Conservation (phyloP, 2,888 invertebrate genomes). For the Erynnis tages region DNA sequence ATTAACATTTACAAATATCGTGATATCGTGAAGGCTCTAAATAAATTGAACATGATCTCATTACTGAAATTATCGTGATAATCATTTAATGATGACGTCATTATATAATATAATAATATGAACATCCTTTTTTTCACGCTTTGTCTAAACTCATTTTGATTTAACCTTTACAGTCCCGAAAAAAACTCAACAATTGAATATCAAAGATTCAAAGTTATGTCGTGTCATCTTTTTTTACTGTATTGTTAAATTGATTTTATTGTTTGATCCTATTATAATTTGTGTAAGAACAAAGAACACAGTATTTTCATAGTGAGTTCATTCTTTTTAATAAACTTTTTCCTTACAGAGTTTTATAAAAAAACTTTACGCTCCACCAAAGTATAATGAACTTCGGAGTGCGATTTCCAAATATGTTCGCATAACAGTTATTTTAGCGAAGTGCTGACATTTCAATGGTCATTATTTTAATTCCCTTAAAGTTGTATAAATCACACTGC, state of each 20-base stretch:
- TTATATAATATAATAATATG: neutral
- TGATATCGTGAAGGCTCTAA: conserved; percentile 6
- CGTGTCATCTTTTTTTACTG: neutral
- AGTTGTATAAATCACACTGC: neutral
- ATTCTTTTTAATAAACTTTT: no score
- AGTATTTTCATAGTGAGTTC: no score
- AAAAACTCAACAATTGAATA: conserved; percentile 13
- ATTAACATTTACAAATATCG: conserved; percentile 8
- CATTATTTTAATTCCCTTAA: conserved; percentile 1
- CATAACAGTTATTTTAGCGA: neutral
- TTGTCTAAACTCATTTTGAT: neutral
- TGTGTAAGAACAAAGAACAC: no score
- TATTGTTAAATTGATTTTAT: no score
- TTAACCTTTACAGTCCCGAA: conserved; percentile 12
- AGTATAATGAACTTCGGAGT: no score
- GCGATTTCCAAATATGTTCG: no score
- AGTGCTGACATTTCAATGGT: neutral
- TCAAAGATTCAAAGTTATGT: conserved; percentile 5
- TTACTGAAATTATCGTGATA: conserved; percentile 16
- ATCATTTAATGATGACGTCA: conserved; percentile 7
- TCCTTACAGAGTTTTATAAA: no score
- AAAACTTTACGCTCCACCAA: no score
- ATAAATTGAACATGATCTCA: conserved; percentile 17
- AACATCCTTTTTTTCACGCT: neutral
- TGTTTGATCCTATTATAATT: no score